phyloP scores from a whole-genome alignment of 2,888 invertebrate genomes.

The Xestia c-nigrum region DNA sequence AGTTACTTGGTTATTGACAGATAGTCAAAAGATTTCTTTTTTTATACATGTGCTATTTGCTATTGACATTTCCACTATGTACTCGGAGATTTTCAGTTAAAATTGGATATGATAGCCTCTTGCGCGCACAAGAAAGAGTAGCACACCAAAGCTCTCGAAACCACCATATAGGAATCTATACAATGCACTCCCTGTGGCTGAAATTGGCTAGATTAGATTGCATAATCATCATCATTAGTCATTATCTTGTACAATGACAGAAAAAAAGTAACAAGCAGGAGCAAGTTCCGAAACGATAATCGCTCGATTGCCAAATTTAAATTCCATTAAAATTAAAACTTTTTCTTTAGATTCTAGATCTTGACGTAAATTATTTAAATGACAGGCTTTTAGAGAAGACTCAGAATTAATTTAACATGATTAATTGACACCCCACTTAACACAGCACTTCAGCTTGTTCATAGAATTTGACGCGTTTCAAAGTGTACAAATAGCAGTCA shows the following conservation, averaged over 20 bases:
- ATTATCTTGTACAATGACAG: not conserved
- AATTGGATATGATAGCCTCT: not conserved
- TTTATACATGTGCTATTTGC: not conserved
- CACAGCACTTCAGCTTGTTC: conserved; percentile 21
- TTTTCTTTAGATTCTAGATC: not conserved
- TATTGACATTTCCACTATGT: not conserved
- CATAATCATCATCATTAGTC: not conserved
- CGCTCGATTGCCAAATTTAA: not conserved
- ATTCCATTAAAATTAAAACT: not conserved
- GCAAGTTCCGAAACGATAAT: not conserved
- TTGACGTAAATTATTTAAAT: conserved; percentile 14
- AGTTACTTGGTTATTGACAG: not conserved
- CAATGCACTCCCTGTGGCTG: not conserved
- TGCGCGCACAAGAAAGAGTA: not conserved
- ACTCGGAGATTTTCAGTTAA: not conserved
- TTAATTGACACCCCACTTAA: conserved; percentile 42
- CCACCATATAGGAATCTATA: not conserved
- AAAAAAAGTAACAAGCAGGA: not conserved
- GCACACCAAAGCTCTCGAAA: not conserved
- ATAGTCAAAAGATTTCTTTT: not conserved
- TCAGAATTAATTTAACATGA: conserved; percentile 20
- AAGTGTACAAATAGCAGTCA: conserved; percentile 10
- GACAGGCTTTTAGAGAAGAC: conserved; percentile 12
- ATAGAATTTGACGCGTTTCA: conserved; percentile 9
- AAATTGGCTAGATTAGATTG: not conserved